phyloP scores from a whole-genome alignment of 2,113 vertebrate species.

The Anser cygnoides region DNA sequence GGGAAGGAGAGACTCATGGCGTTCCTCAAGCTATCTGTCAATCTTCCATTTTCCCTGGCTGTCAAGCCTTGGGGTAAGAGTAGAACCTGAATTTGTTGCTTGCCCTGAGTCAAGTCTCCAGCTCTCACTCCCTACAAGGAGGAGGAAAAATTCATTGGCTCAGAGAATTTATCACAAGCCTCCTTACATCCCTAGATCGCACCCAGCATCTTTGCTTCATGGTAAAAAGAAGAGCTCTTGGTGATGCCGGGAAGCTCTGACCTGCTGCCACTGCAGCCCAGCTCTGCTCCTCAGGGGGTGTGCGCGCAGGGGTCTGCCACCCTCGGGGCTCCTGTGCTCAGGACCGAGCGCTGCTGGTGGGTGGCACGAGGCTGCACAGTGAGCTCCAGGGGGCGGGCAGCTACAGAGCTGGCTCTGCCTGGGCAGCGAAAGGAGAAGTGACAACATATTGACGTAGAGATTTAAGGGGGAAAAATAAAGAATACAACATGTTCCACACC shows the following conservation, averaged over 20 bases:
- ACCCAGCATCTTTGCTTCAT: neutral
- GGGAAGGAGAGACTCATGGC: neutral
- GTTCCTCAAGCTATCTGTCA: neutral
- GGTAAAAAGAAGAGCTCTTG: neutral
- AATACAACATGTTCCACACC: neutral
- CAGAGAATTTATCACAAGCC: neutral
- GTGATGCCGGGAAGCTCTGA: neutral
- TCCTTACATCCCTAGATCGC: neutral
- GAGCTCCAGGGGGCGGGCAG: neutral
- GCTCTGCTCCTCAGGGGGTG: neutral
- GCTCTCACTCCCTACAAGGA: neutral
- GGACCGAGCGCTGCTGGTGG: neutral
- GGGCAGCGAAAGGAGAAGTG: neutral
- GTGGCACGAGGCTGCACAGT: neutral
- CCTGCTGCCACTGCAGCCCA: neutral
- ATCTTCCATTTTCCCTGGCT: neutral
- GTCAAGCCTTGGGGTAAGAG: neutral
- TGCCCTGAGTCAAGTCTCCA: neutral
- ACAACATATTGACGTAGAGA: neutral
- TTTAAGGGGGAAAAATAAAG: neutral
- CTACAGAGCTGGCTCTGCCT: neutral
- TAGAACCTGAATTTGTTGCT: neutral
- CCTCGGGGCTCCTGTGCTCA: neutral
- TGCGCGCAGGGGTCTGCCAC: neutral
- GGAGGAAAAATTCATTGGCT: neutral